These are phyloP conservation scores for Parotocinclus haroldoi DNA, from an alignment of 2,797 vertebrate genomes.

Conservation along the genomic window DNA sequence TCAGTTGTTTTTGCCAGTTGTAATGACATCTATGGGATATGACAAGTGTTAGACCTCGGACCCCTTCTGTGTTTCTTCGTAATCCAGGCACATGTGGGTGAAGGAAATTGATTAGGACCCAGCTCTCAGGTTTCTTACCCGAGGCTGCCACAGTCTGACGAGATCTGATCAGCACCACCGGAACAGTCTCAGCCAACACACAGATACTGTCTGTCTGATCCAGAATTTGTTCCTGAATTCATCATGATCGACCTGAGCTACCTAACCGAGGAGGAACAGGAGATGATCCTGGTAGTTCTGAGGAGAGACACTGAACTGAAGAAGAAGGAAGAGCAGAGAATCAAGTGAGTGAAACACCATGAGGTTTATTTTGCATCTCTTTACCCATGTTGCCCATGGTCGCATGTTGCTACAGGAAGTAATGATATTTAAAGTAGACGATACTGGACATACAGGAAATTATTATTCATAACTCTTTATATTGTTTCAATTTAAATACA, in stretches of 20 bases:
- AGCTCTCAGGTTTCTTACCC: constrained; percentile 1
- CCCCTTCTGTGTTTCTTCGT: constrained; percentile 5
- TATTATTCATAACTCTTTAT: no score
- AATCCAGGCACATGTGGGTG: background rate
- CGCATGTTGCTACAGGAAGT: no score
- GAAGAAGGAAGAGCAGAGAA: constrained; percentile 78
- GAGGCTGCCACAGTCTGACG: background rate
- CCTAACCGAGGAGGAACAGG: constrained; percentile 87
- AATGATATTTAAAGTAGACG: no score
- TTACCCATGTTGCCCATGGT: no score
- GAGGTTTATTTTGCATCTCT: background rate
- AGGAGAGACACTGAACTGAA: constrained; percentile 86
- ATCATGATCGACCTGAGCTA: constrained; percentile 92
- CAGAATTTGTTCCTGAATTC: constrained; percentile 14
- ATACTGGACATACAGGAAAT: no score
- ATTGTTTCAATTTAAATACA: no score
- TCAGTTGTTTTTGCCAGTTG: no score
- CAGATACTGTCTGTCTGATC: constrained; percentile 14
- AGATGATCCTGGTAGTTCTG: constrained; percentile 82
- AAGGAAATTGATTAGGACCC: background rate
- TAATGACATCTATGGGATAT: no score
- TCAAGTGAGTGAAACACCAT: constrained; percentile 73
- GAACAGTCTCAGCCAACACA: background rate
- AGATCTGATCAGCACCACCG: constrained; percentile 1
- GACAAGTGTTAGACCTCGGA: no score